A percentile compares a stretch with the other conserved stretches of the same genome.
Conservation (phyloP, 1,140 invertebrate species). For the Bactericera cockerelli region DNA sequence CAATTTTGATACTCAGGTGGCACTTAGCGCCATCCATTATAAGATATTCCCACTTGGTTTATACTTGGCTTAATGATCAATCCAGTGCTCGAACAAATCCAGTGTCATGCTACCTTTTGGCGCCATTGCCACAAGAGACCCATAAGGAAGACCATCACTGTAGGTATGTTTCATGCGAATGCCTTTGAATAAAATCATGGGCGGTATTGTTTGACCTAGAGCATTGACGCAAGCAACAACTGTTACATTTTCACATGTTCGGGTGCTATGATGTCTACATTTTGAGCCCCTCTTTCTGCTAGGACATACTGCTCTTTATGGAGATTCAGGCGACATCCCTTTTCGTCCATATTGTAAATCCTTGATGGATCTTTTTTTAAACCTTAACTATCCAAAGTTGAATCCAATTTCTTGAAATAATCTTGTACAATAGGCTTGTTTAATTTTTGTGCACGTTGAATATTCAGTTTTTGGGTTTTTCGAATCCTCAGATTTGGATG, state of each 20-base stretch:
- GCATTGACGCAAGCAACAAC: constrained; percentile 28
- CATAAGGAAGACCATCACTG: constrained; percentile 24
- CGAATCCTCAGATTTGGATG: constrained; percentile 10
- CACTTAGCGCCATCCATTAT: constrained; percentile 28
- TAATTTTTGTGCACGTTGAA: constrained; percentile 26
- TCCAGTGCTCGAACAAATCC: constrained; percentile 25
- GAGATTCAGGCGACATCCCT: constrained; percentile 27
- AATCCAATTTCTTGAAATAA: constrained; percentile 24
- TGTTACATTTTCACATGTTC: constrained; percentile 30
- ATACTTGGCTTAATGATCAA: constrained; percentile 25
- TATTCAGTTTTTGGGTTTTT: constrained; percentile 27
- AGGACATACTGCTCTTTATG: constrained; percentile 27
- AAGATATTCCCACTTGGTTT: constrained; percentile 24
- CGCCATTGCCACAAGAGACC: constrained; percentile 21
- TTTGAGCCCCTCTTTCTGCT: constrained; percentile 25
- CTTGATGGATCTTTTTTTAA: constrained; percentile 23
- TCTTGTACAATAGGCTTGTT: constrained; percentile 26
- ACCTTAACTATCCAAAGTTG: constrained; percentile 20
- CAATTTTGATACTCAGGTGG: constrained; percentile 25
- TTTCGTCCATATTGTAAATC: constrained; percentile 31
- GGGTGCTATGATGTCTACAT: constrained; percentile 26
- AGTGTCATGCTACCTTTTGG: constrained; percentile 29
- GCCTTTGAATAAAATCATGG: constrained; percentile 30
- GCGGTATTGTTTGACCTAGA: constrained; percentile 24
- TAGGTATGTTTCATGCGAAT: constrained; percentile 24